Base-by-base conservation (phyloP, 2,888 invertebrate species). In the Archips xylosteana region DNA sequence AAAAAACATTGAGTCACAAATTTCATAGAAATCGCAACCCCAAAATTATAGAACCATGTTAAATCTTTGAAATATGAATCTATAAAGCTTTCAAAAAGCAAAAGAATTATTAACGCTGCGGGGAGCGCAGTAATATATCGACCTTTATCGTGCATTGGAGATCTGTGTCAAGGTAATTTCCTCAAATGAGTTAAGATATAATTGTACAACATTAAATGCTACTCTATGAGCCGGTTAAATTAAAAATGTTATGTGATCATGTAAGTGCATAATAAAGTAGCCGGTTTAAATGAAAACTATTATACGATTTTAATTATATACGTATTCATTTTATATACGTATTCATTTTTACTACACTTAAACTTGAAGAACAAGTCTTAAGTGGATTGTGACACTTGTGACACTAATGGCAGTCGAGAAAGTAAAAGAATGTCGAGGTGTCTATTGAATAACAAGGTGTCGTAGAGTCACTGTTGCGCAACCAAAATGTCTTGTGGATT, bases 401-500 rank as follows among this genome's bases (percentile, higher is more conserved):
- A 83, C 81, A 83, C 82, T 84, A 78, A 89, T 86, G 86, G 88
- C 86, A 83, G 84, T 88, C 83, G 90, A 90, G 92, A 93, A 93
- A 93, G 92, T 92, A 89, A 91, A 90, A 84, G 83, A 74, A 74
- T 69, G 74, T 70, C 83, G 81, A 78, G 81, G 80, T 83, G 84
- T 85, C 84, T 79, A 83, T 80, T 85, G 91, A 91, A 92, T 92
- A 92, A 86, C 84, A 88, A 91, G 87, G 85, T 83, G 83, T 78
- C 79, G 76, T 78, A 79, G 85, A 83, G 80, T 80, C 81, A 78
- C 39, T 51, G 84, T 92, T 92, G 89, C 90, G 89, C 88, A 94
- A 94, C 88, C 82, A 83, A 84, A 84, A 84, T 82, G 83, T 83
- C 85, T 83, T 63, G 68, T 68, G 62, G 57, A 72, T 63, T 72